phyloP scores from a whole-genome alignment of 2,888 invertebrate species.

The Hermaeophaga mercurialis region DNA sequence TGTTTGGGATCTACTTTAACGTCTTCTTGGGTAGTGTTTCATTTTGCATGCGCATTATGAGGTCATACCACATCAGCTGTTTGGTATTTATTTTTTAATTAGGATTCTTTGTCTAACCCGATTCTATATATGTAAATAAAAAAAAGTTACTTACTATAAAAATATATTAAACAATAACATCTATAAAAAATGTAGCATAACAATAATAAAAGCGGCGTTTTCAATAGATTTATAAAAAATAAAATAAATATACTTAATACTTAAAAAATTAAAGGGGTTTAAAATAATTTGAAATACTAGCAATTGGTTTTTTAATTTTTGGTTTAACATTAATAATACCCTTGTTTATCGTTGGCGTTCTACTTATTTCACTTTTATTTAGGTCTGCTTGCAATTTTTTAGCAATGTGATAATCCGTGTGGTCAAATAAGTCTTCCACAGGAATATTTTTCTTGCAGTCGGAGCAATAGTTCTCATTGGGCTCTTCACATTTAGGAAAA shows the following conservation, averaged over 20 bases:
- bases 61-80: too few species aligned
- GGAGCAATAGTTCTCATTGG: slow-evolving; percentile 22
- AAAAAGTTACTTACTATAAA: too few species aligned
- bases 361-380: slow-evolving; percentile 52
- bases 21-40: too few species aligned
- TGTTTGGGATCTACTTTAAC: too few species aligned
- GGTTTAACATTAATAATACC: slow-evolving; percentile 12
- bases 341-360: background rate
- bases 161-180: too few species aligned
- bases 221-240: too few species aligned
- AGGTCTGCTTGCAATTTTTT: slow-evolving; percentile 72
- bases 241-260: background rate
- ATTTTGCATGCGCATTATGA: too few species aligned
- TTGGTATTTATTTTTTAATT: too few species aligned
- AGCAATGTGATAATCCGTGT: slow-evolving; percentile 85
- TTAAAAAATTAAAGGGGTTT: slow-evolving; percentile 10
- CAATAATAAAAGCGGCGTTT: too few species aligned
- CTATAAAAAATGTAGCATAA: too few species aligned
- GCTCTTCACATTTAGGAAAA: slow-evolving; percentile 36
- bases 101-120: too few species aligned
- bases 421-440: slow-evolving; percentile 65
- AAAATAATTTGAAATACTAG: slow-evolving; percentile 19
- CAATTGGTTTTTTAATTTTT: slow-evolving; percentile 3
- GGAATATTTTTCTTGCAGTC: slow-evolving; percentile 40
- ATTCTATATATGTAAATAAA: too few species aligned